Conservation (phyloP, 2,113 vertebrate genomes). For the Larimichthys polyactis region DNA sequence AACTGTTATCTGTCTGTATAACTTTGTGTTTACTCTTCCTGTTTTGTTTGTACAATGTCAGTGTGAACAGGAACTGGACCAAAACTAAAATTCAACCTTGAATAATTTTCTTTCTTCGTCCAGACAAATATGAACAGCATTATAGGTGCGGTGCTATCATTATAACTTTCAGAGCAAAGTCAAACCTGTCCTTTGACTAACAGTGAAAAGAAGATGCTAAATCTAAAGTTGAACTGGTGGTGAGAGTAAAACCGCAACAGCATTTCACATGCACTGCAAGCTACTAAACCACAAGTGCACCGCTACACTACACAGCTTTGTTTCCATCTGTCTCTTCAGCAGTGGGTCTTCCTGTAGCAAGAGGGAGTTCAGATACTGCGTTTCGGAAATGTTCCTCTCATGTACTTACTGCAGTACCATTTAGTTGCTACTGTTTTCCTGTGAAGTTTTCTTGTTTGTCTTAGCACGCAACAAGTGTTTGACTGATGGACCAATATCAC, state of each 20-base stretch:
- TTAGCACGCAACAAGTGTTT: neutral
- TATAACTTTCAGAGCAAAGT: neutral
- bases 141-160: neutral
- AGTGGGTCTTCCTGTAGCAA: no score
- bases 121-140: neutral
- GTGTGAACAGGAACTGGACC: neutral
- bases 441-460: neutral
- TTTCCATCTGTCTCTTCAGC: no score
- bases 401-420: no score
- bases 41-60: neutral
- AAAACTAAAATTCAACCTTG: neutral
- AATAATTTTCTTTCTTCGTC: neutral
- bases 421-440: no score
- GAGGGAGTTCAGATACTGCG: no score
- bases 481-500: neutral
- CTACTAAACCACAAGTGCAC: no score
- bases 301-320: neutral
- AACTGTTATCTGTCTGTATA: neutral
- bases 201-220: neutral
- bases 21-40: neutral
- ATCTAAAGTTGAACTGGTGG: neutral
- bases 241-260: neutral
- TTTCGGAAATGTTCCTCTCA: no score
- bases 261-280: no score
- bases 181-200: neutral